phyloP scores from a whole-genome alignment of 2,888 invertebrate species.

The Venustoraphidia nigricollis region DNA sequence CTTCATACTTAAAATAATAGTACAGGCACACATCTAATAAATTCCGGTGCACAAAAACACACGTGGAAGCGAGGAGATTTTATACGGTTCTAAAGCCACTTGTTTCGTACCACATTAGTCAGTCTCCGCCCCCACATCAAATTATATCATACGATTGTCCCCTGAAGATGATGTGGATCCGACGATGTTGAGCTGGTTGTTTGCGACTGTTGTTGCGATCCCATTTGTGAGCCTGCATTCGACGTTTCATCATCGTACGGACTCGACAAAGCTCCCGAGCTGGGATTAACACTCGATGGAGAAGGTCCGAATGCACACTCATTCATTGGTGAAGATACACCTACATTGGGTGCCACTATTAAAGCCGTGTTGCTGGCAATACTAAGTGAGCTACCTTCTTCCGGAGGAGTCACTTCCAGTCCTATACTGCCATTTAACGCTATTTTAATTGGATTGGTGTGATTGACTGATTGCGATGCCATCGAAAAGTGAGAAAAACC shows the following conservation, averaged over 20 bases:
- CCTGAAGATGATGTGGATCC: constrained; percentile 66
- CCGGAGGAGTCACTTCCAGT: constrained; percentile 47
- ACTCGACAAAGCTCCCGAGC: constrained; percentile 18
- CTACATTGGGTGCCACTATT: constrained; percentile 25
- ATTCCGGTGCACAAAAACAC: too few species aligned
- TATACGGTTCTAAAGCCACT: constrained; percentile 47
- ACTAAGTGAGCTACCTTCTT: constrained; percentile 37
- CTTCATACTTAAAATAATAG: too few species aligned
- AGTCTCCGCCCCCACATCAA: constrained; percentile 83
- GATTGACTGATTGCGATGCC: constrained; percentile 42
- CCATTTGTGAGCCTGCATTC: constrained; percentile 11
- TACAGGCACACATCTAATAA: too few species aligned
- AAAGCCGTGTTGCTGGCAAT: constrained; percentile 36
- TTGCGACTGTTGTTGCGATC: neutral
- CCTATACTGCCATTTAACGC: constrained; percentile 77
- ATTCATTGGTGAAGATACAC: constrained; percentile 3
- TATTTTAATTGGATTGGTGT: constrained; percentile 65
- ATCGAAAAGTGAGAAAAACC: constrained; percentile 63
- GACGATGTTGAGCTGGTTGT: constrained; percentile 19
- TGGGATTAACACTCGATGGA: constrained; percentile 17
- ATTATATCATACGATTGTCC: constrained; percentile 91
- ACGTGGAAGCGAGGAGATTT: constrained; percentile 5
- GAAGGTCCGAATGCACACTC: constrained; percentile 1
- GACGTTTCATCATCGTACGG: constrained; percentile 10
- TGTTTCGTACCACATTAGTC: constrained; percentile 59